Evolutionary conservation across 2,113 vertebrate species (phyloP).

Genomic region (Phoxinus phoxinus): DNA sequence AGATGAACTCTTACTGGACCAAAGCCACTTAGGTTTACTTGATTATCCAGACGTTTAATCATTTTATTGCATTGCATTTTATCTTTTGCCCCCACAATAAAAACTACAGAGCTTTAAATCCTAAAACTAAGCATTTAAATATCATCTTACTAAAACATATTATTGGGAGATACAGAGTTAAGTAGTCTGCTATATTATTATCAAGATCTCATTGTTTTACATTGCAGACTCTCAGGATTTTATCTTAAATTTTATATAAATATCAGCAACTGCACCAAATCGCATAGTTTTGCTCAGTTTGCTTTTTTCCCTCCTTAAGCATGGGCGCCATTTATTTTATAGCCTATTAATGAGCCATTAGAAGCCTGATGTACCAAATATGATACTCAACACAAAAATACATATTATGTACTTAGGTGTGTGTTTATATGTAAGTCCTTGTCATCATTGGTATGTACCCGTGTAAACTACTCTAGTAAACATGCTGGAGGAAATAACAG

Average conservation of each 20-base stretch:
- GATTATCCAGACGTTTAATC: neutral
- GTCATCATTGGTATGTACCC: constrained; percentile 45
- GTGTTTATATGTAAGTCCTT: constrained; percentile 24
- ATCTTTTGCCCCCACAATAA: no score
- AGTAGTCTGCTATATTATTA: neutral
- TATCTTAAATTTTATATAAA: neutral
- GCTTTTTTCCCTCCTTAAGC: neutral
- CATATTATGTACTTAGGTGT: neutral
- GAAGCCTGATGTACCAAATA: no score
- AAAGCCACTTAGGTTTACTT: neutral
- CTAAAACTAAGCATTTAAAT: neutral
- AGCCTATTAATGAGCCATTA: no score
- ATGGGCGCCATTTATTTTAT: no score
- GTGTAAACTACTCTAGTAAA: constrained; percentile 52
- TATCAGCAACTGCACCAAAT: neutral
- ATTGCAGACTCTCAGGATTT: neutral
- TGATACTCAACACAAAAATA: no score
- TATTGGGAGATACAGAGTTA: neutral
- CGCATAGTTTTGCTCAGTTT: neutral
- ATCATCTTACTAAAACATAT: neutral
- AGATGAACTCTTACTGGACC: neutral
- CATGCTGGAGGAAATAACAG: constrained; percentile 19
- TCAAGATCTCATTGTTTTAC: neutral
- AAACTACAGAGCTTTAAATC: neutral
- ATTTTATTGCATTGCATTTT: no score